A percentile compares a stretch with the other conserved stretches of the same genome.
Conservation (phyloP, 2,113 vertebrate species). For the Accipiter virgatus region DNA sequence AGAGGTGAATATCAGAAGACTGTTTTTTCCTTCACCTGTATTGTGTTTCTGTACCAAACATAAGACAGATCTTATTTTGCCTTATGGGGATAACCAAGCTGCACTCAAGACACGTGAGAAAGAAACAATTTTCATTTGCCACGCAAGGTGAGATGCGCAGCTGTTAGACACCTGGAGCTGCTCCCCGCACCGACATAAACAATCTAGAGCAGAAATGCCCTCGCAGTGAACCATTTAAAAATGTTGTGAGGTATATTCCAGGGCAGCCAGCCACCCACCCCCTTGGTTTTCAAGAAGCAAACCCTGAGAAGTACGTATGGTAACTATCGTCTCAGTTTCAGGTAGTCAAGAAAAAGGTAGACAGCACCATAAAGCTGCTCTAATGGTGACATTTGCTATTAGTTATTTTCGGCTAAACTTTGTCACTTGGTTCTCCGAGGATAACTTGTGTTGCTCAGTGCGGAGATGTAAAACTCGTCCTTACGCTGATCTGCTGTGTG, state of each 20-base stretch:
- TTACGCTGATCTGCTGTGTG: too few species aligned
- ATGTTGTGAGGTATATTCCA: accelerated
- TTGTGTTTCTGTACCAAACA: accelerated
- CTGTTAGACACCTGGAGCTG: accelerated
- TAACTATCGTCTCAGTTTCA: accelerated
- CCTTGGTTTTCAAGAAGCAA: accelerated
- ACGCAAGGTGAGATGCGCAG: accelerated
- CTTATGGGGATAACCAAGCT: accelerated
- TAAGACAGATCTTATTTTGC: not conserved
- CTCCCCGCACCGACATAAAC: accelerated
- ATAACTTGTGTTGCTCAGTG: accelerated
- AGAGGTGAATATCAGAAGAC: not conserved
- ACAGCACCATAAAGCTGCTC: not conserved
- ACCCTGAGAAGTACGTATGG: accelerated
- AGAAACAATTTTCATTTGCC: accelerated
- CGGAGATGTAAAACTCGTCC: accelerated
- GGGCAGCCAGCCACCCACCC: too few species aligned
- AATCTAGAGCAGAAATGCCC: accelerated
- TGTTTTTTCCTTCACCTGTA: not conserved
- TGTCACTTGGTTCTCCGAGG: not conserved
- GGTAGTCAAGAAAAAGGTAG: not conserved
- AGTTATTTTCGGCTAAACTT: not conserved
- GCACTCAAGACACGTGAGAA: not conserved
- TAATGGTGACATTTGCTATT: accelerated
- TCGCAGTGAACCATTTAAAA: accelerated